phyloP scores from a whole-genome alignment of 2,113 vertebrate species.

The Leucosticte australis region DNA sequence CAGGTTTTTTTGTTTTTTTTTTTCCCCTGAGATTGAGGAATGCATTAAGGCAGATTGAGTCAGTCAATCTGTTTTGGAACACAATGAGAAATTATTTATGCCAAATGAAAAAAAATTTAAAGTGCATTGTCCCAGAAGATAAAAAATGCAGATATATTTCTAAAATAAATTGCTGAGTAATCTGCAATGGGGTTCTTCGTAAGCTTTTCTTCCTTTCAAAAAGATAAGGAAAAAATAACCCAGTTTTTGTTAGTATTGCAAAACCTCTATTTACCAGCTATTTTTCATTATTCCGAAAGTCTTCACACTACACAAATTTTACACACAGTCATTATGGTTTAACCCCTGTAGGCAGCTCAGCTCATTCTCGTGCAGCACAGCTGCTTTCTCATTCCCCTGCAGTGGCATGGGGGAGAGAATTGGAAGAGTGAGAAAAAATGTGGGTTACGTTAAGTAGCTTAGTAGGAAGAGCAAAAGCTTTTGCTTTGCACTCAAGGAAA shows the following conservation, averaged over 20 bases:
- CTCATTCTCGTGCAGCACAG: not conserved
- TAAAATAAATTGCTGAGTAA: not conserved
- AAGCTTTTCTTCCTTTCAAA: not conserved
- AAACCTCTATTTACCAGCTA: not conserved
- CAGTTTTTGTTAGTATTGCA: not conserved
- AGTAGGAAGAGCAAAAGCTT: not conserved
- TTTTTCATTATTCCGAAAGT: not conserved
- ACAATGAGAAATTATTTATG: not conserved
- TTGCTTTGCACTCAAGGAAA: not conserved
- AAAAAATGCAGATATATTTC: not conserved
- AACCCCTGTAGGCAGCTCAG: not conserved
- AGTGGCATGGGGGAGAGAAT: not conserved
- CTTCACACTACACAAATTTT: not conserved
- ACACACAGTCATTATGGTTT: not conserved
- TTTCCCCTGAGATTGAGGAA: not conserved
- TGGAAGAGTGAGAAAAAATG: not conserved
- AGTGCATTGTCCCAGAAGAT: not conserved
- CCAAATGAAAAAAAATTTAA: not conserved
- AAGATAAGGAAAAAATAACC: not conserved
- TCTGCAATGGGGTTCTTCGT: not conserved
- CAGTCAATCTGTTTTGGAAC: not conserved
- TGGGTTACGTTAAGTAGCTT: not conserved
- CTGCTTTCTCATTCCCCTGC: not conserved
- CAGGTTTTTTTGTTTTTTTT: not conserved
- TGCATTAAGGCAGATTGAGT: not conserved